Percentiles rank a stretch among this genome's conserved stretches.
Evolutionary conservation across 2,888 invertebrate species (phyloP).

Genomic region (Andrena haemorrhoa): DNA sequence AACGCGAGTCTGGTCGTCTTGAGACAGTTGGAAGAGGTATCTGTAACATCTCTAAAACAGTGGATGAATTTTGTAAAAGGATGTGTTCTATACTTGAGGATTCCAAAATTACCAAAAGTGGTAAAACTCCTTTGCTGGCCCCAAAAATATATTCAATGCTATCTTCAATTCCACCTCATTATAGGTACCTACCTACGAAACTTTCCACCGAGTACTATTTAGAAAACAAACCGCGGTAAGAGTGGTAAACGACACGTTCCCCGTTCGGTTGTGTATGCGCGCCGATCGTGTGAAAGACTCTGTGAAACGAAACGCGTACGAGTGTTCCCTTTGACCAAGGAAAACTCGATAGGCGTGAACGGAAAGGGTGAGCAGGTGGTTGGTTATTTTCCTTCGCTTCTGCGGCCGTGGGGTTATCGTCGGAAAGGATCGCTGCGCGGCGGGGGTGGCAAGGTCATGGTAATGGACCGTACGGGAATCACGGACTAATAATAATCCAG

Average conservation of each 20-base stretch:
- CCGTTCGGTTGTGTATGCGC: background rate
- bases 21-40: no score
- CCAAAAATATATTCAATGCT: no score
- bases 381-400: slow-evolving; percentile 49
- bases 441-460: slow-evolving; percentile 67
- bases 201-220: background rate
- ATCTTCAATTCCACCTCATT: no score
- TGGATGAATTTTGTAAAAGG: no score
- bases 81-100: no score
- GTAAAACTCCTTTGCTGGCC: no score
- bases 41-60: no score
- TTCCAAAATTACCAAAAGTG: no score
- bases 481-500: slow-evolving; percentile 80
- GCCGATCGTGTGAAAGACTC: background rate
- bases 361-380: slow-evolving; percentile 18
- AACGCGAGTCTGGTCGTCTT: no score
- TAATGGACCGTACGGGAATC: slow-evolving; percentile 78
- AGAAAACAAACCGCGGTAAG: background rate
- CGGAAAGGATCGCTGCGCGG: slow-evolving; percentile 34
- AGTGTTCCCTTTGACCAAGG: background rate
- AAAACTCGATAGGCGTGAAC: background rate
- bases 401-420: slow-evolving; percentile 29
- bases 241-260: background rate
- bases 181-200: background rate
- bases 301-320: slow-evolving; percentile 15